These are phyloP conservation scores for Tribolium castaneum DNA, from an alignment of 1,140 invertebrate species.

Conservation along the genomic window DNA sequence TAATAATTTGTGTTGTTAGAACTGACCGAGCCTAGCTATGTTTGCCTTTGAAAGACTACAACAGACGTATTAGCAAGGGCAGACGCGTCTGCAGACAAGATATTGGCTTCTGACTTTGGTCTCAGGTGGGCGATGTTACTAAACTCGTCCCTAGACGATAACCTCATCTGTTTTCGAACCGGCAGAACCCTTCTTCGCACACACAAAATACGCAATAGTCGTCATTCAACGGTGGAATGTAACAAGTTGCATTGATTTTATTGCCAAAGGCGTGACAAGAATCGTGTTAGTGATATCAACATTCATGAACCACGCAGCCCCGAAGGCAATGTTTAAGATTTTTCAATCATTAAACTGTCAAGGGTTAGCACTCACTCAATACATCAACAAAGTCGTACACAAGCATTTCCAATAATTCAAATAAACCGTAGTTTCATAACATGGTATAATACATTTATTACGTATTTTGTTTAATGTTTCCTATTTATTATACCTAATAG, in stretches of 20 bases:
- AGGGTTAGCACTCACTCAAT: not conserved
- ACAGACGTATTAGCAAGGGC: not conserved
- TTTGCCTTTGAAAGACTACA: not conserved
- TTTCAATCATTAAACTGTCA: not conserved
- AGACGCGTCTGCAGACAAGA: conserved; percentile 50
- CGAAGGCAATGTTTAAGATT: not conserved
- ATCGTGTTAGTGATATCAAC: conserved; percentile 12
- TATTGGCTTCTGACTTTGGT: conserved; percentile 55
- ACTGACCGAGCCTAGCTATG: not conserved
- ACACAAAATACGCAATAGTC: conserved; percentile 47
- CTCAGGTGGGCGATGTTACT: conserved; percentile 55
- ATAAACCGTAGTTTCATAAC: too few relatives aligned
- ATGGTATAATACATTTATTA: too few relatives aligned
- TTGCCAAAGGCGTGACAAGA: conserved; percentile 15
- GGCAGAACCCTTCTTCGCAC: conserved; percentile 37
- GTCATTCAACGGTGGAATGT: conserved; percentile 8
- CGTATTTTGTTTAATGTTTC: too few relatives aligned
- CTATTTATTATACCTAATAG: too few relatives aligned
- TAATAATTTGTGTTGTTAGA: not conserved
- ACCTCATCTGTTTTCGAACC: conserved; percentile 48
- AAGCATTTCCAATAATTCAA: too few relatives aligned
- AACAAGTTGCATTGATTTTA: conserved; percentile 38
- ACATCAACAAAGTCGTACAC: too few relatives aligned
- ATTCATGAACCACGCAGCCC: not conserved
- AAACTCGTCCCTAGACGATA: conserved; percentile 54